Evolutionary conservation across 2,113 vertebrate species (phyloP).

Genomic region (Sterrhoptilus dennistouni): DNA sequence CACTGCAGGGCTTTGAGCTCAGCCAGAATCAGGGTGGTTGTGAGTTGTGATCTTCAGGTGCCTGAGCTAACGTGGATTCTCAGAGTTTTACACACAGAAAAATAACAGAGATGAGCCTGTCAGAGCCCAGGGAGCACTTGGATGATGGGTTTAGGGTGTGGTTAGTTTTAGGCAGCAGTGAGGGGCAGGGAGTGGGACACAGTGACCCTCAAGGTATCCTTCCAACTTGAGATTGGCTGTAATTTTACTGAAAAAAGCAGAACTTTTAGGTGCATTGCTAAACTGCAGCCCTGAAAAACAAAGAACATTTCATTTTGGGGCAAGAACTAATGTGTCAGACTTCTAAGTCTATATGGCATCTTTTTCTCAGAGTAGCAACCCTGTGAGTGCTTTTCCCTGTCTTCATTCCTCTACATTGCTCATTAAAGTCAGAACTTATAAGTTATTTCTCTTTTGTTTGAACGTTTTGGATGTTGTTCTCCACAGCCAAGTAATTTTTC

Average conservation of each 20-base stretch:
- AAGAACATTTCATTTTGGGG: not conserved
- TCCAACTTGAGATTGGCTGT: not conserved
- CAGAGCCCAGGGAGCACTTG: not conserved
- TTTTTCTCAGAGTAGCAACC: not conserved
- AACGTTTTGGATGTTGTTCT: not conserved
- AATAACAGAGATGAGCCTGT: not conserved
- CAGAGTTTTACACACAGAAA: not conserved
- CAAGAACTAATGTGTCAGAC: not conserved
- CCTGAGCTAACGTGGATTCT: not conserved
- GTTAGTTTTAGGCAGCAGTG: not conserved
- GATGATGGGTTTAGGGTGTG: too few species aligned
- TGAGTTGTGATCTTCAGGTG: not conserved
- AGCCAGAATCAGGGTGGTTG: not conserved
- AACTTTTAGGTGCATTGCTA: not conserved
- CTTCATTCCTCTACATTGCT: not conserved
- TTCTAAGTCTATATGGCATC: not conserved
- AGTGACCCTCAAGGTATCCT: accelerated
- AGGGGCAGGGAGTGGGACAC: not conserved
- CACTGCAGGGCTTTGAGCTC: not conserved
- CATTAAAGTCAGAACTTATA: not conserved
- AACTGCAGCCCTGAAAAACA: not conserved
- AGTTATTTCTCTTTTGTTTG: not conserved
- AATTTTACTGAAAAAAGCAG: not conserved
- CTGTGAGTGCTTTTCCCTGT: not conserved
- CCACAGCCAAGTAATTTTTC: not conserved